phyloP scores from a whole-genome alignment of 2,888 invertebrate genomes.

The Clivina fossor region DNA sequence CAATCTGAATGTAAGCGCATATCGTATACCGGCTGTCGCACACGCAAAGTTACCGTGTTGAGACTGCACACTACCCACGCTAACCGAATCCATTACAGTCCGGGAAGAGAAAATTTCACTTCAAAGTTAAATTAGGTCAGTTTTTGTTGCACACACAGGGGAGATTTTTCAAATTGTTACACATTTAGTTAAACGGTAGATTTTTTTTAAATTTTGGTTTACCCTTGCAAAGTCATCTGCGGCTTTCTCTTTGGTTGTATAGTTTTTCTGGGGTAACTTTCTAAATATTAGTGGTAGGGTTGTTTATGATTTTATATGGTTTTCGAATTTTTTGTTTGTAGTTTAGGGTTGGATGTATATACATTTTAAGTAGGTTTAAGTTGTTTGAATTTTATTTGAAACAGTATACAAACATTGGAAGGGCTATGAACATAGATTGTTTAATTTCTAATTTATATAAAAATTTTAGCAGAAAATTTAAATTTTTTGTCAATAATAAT shows the following conservation, averaged over 20 bases:
- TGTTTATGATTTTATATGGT: too few relatives aligned
- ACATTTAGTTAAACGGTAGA: neutral
- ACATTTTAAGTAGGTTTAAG: too few relatives aligned
- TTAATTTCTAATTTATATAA: too few relatives aligned
- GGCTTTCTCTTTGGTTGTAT: constrained; percentile 13
- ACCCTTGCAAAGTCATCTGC: constrained; percentile 14
- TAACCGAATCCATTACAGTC: too few relatives aligned
- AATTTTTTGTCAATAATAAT: too few relatives aligned
- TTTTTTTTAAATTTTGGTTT: constrained; percentile 13
- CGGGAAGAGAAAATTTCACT: neutral
- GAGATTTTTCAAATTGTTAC: constrained; percentile 13
- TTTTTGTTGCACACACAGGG: constrained; percentile 21
- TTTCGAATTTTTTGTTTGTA: too few relatives aligned
- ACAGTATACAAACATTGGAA: too few relatives aligned
- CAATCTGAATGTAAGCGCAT: neutral
- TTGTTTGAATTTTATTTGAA: too few relatives aligned
- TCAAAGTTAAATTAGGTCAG: constrained; percentile 16
- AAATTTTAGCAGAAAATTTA: too few relatives aligned
- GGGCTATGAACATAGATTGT: too few relatives aligned
- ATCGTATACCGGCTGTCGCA: neutral
- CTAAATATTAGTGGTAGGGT: constrained; percentile 20
- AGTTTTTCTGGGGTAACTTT: constrained; percentile 27
- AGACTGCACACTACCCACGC: neutral
- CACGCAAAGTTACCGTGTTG: neutral
- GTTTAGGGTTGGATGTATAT: too few relatives aligned